Conservation (phyloP, 1,140 invertebrate genomes). For the Trypoxylus dichotomus region DNA sequence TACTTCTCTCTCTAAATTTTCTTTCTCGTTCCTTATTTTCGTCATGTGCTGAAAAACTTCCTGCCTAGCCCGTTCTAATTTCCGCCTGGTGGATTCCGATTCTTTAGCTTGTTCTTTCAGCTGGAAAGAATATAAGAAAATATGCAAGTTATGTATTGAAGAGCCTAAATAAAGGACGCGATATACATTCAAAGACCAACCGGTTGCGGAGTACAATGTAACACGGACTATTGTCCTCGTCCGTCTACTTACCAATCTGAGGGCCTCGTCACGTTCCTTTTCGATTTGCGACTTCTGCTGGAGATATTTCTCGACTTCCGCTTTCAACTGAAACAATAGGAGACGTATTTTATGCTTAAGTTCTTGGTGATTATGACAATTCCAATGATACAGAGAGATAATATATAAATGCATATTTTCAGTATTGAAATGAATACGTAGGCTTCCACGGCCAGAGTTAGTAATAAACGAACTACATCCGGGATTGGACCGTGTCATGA, state of each 20-base stretch:
- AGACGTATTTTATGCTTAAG: neutral
- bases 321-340: conserved; percentile 49
- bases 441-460: too few species aligned
- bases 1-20: conserved; percentile 63
- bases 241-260: conserved; percentile 52
- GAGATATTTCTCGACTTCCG: conserved; percentile 55
- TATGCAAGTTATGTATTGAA: neutral
- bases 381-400: too few species aligned
- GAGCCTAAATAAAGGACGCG: neutral
- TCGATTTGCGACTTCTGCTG: conserved; percentile 55
- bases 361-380: too few species aligned
- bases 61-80: conserved; percentile 61
- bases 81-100: conserved; percentile 60
- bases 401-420: too few species aligned
- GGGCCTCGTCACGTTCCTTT: conserved; percentile 55
- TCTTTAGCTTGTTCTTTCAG: conserved; percentile 61
- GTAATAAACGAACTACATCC: too few species aligned
- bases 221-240: neutral
- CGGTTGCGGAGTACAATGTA: neutral
- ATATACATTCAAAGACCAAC: neutral
- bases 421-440: too few species aligned
- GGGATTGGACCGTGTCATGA: too few species aligned
- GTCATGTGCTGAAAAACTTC: conserved; percentile 64
- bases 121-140: conserved; percentile 41
- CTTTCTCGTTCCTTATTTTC: conserved; percentile 62